Base-by-base conservation (phyloP, 2,113 vertebrate genomes). In the Rhynchopsitta pachyrhyncha region DNA sequence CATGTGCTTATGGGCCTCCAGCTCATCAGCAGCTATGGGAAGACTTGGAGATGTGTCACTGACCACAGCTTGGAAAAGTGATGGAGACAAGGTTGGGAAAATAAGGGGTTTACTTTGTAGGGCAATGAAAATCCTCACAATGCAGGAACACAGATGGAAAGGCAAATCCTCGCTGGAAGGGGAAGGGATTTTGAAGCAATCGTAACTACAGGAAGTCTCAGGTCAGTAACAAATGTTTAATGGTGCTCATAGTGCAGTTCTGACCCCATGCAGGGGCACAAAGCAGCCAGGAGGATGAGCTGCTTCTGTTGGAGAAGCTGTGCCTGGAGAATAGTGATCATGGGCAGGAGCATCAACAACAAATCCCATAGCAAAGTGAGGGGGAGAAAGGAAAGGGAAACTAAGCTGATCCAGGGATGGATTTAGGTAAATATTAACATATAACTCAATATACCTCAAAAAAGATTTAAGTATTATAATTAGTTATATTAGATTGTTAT, bases 11-110 rank as follows among this genome's bases (percentile, higher is more conserved):
- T 37, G 39, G 64, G 28, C 50, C 79, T 62, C 60, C 8, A 18
- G 73, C 35, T 59, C 0, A 0, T 41, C 7, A 7, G 89, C 66
- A 47, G 1, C 78, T 59, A 1, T 20, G 39, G 57, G 39, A 67
- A 28, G 60, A 27, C 14, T 2, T 1, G 1, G 46, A 20, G 67
- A 77, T 14, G 27, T 69, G 57, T 79, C 57, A 20, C 52, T 75
- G 70, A 50, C n/a, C 86, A 50, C 70, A 71, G 82, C 86, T 71
- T 41, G 25, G 70, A 39, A 57, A 27, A 41, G 50, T 11, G 15
- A 15, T 28, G 35, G 77, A 49, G 53, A 15, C 33, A 8, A 31
- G 28, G n/a, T 33, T 28, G 37, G 74, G 74, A 64, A 75, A 86
- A 62, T 28, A 5, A 55, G 28, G 52, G 33, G 10, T 52, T 91